phyloP scores from a whole-genome alignment of 2,113 vertebrate species.

The Galeopterus variegatus region DNA sequence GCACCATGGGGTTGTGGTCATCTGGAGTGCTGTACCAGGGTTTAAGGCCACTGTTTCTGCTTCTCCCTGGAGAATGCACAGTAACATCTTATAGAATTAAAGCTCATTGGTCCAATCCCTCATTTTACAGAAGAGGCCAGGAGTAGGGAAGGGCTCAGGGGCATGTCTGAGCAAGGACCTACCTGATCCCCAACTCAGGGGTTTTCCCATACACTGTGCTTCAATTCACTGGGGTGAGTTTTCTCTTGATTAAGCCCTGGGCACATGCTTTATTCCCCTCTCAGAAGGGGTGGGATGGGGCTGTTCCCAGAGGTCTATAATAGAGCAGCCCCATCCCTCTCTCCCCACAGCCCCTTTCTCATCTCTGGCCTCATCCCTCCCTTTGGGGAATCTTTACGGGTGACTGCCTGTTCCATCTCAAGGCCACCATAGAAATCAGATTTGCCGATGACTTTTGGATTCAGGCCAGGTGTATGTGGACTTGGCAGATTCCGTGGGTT shows the following conservation, averaged over 20 bases:
- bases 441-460: constrained; percentile 85
- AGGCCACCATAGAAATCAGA: constrained; percentile 87
- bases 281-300: background rate
- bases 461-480: background rate
- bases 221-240: background rate
- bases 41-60: background rate
- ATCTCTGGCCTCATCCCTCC: constrained; percentile 74
- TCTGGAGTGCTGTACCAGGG: background rate
- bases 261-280: background rate
- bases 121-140: background rate
- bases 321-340: too few relatives aligned
- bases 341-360: background rate
- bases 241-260: background rate
- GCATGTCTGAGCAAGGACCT: background rate
- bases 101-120: background rate
- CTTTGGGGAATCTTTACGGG: constrained; percentile 90
- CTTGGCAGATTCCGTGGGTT: background rate
- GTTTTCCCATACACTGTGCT: background rate
- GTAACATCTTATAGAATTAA: background rate
- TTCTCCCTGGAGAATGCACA: background rate
- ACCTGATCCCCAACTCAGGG: background rate
- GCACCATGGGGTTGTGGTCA: background rate
- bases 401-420: constrained; percentile 84
- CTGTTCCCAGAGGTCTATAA: background rate
- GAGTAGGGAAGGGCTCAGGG: background rate